Evolutionary conservation across 2,797 vertebrate genomes (phyloP), one percentile per base, ranked within the genome.

Genomic region (Eulemur coronatus): DNA sequence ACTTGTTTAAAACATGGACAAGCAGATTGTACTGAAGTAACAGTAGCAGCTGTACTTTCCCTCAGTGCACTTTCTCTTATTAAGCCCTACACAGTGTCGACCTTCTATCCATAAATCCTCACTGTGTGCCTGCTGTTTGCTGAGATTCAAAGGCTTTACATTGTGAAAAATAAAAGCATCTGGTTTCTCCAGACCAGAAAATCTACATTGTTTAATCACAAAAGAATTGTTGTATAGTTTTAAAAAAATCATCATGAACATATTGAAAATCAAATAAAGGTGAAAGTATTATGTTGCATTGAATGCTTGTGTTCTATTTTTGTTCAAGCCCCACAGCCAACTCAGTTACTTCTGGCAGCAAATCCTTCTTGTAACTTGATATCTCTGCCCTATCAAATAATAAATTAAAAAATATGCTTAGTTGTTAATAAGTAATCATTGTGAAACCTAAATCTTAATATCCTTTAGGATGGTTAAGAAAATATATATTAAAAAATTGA

Each of bases 81-180:
- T 78, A 93, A 93, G 9, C 8, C 5, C 24, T 69, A 5, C 20
- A 26, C 30, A 67, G 43, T 86, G 59, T 38, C 46, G 35, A 92
- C 17, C 50, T 84, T 76, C 48, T 52, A 35, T 75, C 81, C 63
- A 65, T 41, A 70, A 91, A 80, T 95, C 30, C 57, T 92, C 24
- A 14, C 43, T 57, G 24, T 50, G 20, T 85, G 67, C 35, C 80
- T 59, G 28, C 63, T 92, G 38, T 93, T 95, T 91, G 72, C 59
- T 61, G 57, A 89, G 85, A 94, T 67, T 69, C 50, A 89, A 48
- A 63, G 14, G 7, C 24, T 96, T 97, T 91, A 84, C 50, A 69
- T 76, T 70, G 18, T 86, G 67, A 86, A 72, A 85, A 91, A 63
- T 82, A 61, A 78, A 87, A 92, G 18, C 78, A 79, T 72, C 70